Conservation (phyloP, 2,113 vertebrate species). For the Poeciliopsis retropinna region DNA sequence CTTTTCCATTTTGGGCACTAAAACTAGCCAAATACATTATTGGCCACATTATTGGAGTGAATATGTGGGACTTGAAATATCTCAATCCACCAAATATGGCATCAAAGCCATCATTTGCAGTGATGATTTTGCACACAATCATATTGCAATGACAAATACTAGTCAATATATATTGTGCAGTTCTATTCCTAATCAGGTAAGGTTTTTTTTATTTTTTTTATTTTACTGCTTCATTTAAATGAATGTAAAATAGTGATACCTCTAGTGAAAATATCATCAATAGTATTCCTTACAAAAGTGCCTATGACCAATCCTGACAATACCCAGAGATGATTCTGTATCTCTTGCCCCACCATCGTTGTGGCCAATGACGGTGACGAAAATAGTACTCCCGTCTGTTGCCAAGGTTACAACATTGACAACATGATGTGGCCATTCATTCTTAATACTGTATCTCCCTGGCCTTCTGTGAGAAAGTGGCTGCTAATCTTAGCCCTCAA, state of each 20-base stretch:
- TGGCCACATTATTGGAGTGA: background rate
- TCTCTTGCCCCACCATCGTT: slow-evolving; percentile 53
- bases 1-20: too few relatives aligned
- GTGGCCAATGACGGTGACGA: slow-evolving; percentile 75
- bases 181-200: background rate
- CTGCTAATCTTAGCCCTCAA: slow-evolving; percentile 86
- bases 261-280: background rate
- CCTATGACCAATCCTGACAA: slow-evolving; percentile 23
- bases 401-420: slow-evolving; percentile 88
- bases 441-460: slow-evolving; percentile 85
- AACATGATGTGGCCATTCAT: slow-evolving; percentile 86
- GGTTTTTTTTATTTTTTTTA: background rate
- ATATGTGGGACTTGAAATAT: background rate
- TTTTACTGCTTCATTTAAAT: background rate
- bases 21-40: too few relatives aligned
- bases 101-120: background rate
- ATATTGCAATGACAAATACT: background rate
- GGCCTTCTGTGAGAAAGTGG: slow-evolving; percentile 85
- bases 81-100: background rate
- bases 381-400: slow-evolving; percentile 85
- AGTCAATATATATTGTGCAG: background rate
- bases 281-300: background rate
- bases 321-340: slow-evolving; percentile 46
- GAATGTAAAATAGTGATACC: background rate
- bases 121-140: background rate